Conservation (phyloP, 2,113 vertebrate genomes). For the Brienomyrus brachyistius region DNA sequence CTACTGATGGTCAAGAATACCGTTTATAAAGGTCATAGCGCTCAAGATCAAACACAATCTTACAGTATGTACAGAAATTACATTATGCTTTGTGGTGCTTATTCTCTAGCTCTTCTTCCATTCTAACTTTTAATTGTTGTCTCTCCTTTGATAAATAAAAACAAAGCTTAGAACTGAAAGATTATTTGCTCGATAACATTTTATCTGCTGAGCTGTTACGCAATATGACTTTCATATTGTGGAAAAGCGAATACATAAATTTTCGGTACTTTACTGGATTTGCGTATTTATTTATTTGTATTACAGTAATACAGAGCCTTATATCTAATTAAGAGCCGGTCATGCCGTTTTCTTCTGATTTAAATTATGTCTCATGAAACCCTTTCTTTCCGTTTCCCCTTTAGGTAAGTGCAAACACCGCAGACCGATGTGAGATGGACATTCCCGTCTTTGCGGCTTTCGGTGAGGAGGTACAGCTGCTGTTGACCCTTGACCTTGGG, state of each 20-base stretch:
- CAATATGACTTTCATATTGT: not conserved
- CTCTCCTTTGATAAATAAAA: not conserved
- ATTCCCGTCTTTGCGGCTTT: not conserved
- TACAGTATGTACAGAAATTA: not conserved
- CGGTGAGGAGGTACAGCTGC: not conserved
- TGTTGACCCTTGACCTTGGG: not conserved
- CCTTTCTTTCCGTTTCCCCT: constrained; percentile 21
- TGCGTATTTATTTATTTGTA: not conserved
- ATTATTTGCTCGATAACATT: not conserved
- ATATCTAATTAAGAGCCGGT: not conserved
- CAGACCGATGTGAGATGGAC: constrained; percentile 9
- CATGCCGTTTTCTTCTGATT: not conserved
- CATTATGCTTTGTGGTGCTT: not conserved
- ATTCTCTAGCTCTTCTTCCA: not conserved
- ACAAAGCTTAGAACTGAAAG: not conserved
- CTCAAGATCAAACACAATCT: not conserved
- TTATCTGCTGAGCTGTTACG: not conserved
- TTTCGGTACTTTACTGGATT: not conserved
- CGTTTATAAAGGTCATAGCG: not conserved
- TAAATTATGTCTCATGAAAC: not conserved
- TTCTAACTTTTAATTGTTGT: not conserved
- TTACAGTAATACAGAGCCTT: not conserved
- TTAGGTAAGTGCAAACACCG: constrained; percentile 60
- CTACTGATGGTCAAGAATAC: not conserved
- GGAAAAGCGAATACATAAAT: not conserved